Conservation (phyloP, 2,888 invertebrate genomes). For the Cheilosia urbana region DNA sequence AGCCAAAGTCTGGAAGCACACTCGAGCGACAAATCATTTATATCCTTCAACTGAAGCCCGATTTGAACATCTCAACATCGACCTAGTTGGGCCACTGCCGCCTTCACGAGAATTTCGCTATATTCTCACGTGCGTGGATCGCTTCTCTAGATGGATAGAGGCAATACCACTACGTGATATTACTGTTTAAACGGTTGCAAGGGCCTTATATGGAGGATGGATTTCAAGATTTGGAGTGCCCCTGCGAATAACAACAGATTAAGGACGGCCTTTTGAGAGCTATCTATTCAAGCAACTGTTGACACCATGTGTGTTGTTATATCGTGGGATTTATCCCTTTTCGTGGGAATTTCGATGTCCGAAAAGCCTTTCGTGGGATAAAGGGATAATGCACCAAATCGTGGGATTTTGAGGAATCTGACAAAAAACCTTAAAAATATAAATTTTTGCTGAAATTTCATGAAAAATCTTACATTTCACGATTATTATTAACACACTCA, state of each 20-base stretch:
- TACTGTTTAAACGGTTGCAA: conserved; percentile 22
- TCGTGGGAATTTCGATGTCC: too few species aligned
- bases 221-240: conserved; percentile 22
- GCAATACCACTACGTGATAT: conserved; percentile 76
- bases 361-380: too few species aligned
- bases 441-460: too few species aligned
- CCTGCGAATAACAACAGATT: conserved; percentile 3
- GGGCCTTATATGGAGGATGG: conserved; percentile 12
- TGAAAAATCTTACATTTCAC: too few species aligned
- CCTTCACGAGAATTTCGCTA: conserved; percentile 78
- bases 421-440: too few species aligned
- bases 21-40: background rate
- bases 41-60: conserved; percentile 8
- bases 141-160: conserved; percentile 76
- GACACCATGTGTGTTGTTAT: too few species aligned
- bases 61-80: conserved; percentile 82
- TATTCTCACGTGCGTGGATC: conserved; percentile 78
- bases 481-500: too few species aligned
- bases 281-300: background rate
- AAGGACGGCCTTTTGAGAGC: conserved; percentile 15
- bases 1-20: conserved; percentile 28
- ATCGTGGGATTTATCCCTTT: too few species aligned
- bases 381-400: too few species aligned
- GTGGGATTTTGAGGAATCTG: too few species aligned
- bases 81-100: conserved; percentile 83